Evolutionary conservation across 2,797 vertebrate genomes (phyloP).

Genomic region (Xyrichtys novacula): DNA sequence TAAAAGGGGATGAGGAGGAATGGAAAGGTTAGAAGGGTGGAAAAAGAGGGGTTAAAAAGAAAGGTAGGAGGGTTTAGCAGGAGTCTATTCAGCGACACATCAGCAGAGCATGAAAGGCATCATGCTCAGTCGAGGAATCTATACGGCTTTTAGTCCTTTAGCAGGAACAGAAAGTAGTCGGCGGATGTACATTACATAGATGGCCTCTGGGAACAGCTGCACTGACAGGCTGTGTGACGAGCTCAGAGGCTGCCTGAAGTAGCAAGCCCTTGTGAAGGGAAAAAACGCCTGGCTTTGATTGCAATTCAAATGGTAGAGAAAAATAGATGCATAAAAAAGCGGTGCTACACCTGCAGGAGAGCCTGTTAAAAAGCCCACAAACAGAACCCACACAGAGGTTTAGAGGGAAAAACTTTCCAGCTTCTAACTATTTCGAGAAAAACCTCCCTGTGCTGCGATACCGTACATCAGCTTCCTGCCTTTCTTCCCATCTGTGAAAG

Average conservation of each 20-base stretch:
- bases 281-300: conserved; percentile 49
- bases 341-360: conserved; percentile 52
- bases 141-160: conserved; percentile 58
- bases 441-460: conserved; percentile 27
- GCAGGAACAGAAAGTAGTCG: conserved; percentile 30
- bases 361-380: conserved; percentile 37
- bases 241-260: conserved; percentile 45
- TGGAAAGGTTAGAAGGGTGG: not conserved
- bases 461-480: conserved; percentile 40
- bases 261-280: conserved; percentile 30
- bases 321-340: conserved; percentile 13
- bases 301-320: conserved; percentile 43
- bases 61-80: conserved; percentile 6
- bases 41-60: not conserved
- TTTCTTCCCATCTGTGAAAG: conserved; percentile 21
- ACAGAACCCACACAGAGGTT: conserved; percentile 20
- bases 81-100: conserved; percentile 48
- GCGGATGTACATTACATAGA: conserved; percentile 59
- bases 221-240: conserved; percentile 62
- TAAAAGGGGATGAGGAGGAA: not conserved
- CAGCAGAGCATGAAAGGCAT: conserved; percentile 43
- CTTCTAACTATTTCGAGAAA: conserved; percentile 34
- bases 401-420: conserved; percentile 27
- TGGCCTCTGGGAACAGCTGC: conserved; percentile 62
- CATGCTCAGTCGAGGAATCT: conserved; percentile 52